phyloP scores from a whole-genome alignment of 2,888 invertebrate species.

The Drosophila greeni region DNA sequence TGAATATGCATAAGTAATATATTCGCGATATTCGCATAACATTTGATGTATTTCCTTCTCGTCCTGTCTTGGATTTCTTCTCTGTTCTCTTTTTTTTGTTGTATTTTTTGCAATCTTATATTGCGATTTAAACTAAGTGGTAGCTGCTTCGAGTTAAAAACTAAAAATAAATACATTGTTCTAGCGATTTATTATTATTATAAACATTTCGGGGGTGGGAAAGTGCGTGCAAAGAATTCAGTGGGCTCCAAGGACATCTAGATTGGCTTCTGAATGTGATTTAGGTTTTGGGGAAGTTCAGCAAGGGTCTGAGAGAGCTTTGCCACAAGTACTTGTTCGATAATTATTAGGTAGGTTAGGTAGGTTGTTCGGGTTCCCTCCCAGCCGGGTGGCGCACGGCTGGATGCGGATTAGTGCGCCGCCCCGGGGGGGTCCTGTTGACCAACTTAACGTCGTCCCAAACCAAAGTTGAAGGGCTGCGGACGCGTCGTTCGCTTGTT shows the following conservation, averaged over 20 bases:
- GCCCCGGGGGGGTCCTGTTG: neutral
- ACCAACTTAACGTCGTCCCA: constrained; percentile 80
- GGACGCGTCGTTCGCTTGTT: constrained; percentile 66
- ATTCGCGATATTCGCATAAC: constrained; percentile 34
- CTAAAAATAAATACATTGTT: constrained; percentile 36
- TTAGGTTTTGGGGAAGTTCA: constrained; percentile 33
- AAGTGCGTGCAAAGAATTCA: constrained; percentile 28
- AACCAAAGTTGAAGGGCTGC: constrained; percentile 80
- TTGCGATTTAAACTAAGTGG: constrained; percentile 44
- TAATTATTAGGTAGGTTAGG: constrained; percentile 24
- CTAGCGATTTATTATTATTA: constrained; percentile 19
- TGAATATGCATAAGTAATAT: constrained; percentile 55
- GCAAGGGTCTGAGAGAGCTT: constrained; percentile 39
- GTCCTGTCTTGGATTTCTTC: constrained; percentile 25
- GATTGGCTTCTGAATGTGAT: constrained; percentile 40
- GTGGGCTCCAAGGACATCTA: constrained; percentile 33
- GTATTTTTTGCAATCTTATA: constrained; percentile 36
- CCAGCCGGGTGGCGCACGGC: constrained; percentile 44
- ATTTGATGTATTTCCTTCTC: constrained; percentile 38
- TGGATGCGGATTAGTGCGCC: constrained; percentile 37
- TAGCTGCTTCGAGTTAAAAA: constrained; percentile 41
- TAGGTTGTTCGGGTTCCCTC: neutral
- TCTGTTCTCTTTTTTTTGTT: constrained; percentile 34
- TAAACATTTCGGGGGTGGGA: constrained; percentile 10
- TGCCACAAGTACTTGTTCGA: constrained; percentile 35